A percentile compares a stretch with the other conserved stretches of the same genome.
phyloP scores from a whole-genome alignment of 2,888 invertebrate species.

The Actias luna region DNA sequence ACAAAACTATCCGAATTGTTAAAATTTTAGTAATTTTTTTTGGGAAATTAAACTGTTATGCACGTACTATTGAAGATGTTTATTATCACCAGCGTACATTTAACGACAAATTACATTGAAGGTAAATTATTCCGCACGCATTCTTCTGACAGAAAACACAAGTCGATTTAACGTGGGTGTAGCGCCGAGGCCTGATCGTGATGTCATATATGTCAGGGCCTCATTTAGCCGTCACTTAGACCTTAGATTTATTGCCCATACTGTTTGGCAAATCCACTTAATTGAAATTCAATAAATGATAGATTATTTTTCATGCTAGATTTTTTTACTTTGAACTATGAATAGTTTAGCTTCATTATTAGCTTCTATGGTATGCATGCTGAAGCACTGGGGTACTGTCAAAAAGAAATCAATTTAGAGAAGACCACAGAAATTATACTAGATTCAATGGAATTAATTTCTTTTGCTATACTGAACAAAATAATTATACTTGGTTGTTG shows the following conservation, averaged over 20 bases:
- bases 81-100: background rate
- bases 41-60: no score
- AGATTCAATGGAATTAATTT: no score
- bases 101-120: background rate
- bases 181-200: conserved; percentile 44
- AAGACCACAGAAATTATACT: no score
- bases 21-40: no score
- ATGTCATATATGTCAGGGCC: conserved; percentile 63
- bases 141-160: background rate
- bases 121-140: conserved; percentile 8
- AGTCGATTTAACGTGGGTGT: conserved; percentile 40
- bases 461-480: background rate
- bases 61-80: no score
- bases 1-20: background rate
- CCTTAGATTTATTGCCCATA: conserved; percentile 8
- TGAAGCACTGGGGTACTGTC: no score
- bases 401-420: no score
- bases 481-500: background rate
- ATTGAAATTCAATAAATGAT: background rate
- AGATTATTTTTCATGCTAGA: background rate
- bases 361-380: no score
- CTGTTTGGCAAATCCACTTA: background rate
- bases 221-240: conserved; percentile 45
- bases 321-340: no score
- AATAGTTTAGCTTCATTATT: no score